These are phyloP conservation scores for Aldrovandia affinis DNA, from an alignment of 2,797 vertebrate genomes.

Conservation along the genomic window DNA sequence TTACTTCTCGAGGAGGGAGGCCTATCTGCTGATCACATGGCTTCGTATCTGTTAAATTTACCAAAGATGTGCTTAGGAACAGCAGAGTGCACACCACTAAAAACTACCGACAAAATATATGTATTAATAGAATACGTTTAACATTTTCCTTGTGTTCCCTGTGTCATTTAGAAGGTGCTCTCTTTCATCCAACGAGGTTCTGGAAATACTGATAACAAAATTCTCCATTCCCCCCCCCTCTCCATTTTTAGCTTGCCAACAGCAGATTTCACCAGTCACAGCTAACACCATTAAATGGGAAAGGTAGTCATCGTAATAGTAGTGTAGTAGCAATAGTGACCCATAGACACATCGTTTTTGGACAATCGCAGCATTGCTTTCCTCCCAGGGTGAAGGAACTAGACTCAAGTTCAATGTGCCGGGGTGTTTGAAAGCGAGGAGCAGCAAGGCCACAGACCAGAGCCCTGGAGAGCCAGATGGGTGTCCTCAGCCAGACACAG, in stretches of 20 bases:
- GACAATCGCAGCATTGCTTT: neutral
- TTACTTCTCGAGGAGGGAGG: neutral
- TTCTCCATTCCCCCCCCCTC: neutral
- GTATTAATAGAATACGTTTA: neutral
- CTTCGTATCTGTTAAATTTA: conserved; percentile 23
- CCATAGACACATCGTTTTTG: too few relatives aligned
- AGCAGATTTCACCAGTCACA: neutral
- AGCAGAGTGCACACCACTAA: neutral
- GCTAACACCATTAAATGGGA: neutral
- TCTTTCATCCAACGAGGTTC: neutral
- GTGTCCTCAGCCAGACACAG: neutral
- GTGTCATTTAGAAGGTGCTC: neutral
- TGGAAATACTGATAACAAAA: neutral
- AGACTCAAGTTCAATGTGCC: neutral
- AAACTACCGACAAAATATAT: neutral
- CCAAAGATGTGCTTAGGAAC: neutral
- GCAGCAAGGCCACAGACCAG: neutral
- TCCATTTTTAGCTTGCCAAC: neutral
- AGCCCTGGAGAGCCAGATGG: neutral
- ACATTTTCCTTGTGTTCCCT: neutral
- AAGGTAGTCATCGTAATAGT: neutral
- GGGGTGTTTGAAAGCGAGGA: neutral
- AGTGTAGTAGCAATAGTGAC: too few relatives aligned
- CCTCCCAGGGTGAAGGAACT: neutral
- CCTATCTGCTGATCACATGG: conserved; percentile 42